Conservation (phyloP, 2,113 vertebrate genomes). For the Helogale parvula region DNA sequence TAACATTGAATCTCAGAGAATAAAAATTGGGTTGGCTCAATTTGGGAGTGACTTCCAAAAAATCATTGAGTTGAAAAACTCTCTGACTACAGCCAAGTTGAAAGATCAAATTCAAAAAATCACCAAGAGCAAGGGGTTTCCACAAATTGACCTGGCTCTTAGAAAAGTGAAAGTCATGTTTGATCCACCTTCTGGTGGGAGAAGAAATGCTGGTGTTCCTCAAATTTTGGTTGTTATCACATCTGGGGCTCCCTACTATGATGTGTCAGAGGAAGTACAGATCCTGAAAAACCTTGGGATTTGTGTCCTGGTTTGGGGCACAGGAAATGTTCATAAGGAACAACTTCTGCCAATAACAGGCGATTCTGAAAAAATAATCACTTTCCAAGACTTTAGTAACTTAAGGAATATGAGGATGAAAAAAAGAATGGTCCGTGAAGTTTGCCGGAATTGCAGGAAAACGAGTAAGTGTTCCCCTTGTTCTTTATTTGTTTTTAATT, state of each 20-base stretch:
- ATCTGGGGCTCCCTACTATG: slow-evolving; percentile 49
- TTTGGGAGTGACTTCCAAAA: slow-evolving; percentile 68
- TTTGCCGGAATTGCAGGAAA: slow-evolving; percentile 68
- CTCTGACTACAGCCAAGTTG: slow-evolving; percentile 45
- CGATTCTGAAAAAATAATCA: slow-evolving; percentile 69
- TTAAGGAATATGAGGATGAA: slow-evolving; percentile 67
- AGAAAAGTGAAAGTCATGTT: slow-evolving; percentile 58
- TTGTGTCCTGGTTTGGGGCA: slow-evolving; percentile 75
- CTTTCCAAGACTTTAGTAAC: slow-evolving; percentile 61
- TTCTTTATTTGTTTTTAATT: background rate
- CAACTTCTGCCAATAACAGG: slow-evolving; percentile 79
- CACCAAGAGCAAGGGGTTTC: slow-evolving; percentile 22
- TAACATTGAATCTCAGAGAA: slow-evolving; percentile 43
- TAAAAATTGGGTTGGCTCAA: slow-evolving; percentile 79
- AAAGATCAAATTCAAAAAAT: slow-evolving; percentile 59
- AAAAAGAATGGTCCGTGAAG: slow-evolving; percentile 77
- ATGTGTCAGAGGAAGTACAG: slow-evolving; percentile 60
- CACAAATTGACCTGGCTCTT: slow-evolving; percentile 66
- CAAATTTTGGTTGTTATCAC: slow-evolving; percentile 80
- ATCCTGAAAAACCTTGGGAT: slow-evolving; percentile 73
- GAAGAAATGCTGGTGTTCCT: slow-evolving; percentile 71
- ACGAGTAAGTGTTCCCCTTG: slow-evolving; percentile 72
- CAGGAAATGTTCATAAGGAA: slow-evolving; percentile 66
- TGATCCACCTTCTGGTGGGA: slow-evolving; percentile 58
- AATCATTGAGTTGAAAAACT: slow-evolving; percentile 68